A percentile compares a stretch with the other conserved stretches of the same genome.
Conservation (phyloP, 2,113 vertebrate species). For the Leiothrix lutea region DNA sequence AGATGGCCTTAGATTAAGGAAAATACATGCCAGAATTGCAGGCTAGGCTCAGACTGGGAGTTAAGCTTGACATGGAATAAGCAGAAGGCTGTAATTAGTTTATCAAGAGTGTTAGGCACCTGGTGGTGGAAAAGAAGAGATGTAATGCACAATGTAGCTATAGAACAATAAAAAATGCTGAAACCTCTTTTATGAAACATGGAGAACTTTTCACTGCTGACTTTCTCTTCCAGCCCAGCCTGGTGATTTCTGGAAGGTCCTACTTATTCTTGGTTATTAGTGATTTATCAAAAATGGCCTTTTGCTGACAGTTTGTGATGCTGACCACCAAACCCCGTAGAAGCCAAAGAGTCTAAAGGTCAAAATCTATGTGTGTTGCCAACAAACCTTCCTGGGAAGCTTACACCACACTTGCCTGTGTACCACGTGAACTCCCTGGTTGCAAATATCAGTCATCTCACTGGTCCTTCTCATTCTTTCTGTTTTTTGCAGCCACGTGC, state of each 20-base stretch:
- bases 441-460: background rate
- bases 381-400: background rate
- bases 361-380: background rate
- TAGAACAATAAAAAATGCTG: background rate
- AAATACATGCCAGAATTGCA: slow-evolving; percentile 35
- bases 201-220: background rate
- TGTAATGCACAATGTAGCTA: background rate
- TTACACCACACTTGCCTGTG: background rate
- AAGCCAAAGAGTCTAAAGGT: background rate
- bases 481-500: background rate
- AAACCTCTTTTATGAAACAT: background rate
- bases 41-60: slow-evolving; percentile 36
- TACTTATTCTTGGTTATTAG: background rate
- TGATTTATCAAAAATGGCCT: background rate
- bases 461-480: background rate
- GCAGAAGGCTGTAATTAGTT: slow-evolving; percentile 55
- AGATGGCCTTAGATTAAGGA: slow-evolving; percentile 51
- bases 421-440: background rate
- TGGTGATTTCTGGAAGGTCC: background rate
- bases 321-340: background rate
- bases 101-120: slow-evolving; percentile 18
- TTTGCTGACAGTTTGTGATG: background rate
- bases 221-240: background rate
- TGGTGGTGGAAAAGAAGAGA: background rate
- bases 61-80: slow-evolving; percentile 52